phyloP scores from a whole-genome alignment of 1,140 invertebrate genomes.

The Drosophila leontia region DNA sequence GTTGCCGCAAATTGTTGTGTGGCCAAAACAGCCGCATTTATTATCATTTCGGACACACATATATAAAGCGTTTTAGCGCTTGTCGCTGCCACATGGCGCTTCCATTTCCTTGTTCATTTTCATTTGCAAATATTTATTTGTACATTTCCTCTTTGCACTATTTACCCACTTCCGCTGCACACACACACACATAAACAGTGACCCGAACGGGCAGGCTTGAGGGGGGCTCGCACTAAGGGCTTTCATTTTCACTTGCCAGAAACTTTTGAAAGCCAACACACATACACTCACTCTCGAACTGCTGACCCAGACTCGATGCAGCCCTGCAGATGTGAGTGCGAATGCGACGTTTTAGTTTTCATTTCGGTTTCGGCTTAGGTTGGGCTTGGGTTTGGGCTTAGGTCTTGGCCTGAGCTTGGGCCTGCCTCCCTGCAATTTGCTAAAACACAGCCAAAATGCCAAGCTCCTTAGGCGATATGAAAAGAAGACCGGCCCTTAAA shows the following conservation, averaged over 20 bases:
- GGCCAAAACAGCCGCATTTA: constrained; percentile 32
- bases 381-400: not conserved
- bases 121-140: constrained; percentile 82
- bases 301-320: constrained; percentile 62
- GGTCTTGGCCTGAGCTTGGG: constrained; percentile 25
- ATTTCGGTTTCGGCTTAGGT: constrained; percentile 47
- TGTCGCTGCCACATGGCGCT: constrained; percentile 64
- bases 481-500: constrained; percentile 22
- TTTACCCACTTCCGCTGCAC: constrained; percentile 72
- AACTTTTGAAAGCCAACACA: constrained; percentile 37
- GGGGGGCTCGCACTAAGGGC: constrained; percentile 36
- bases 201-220: not conserved
- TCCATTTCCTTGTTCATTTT: constrained; percentile 76
- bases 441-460: constrained; percentile 41
- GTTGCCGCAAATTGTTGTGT: constrained; percentile 42
- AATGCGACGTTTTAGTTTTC: constrained; percentile 68
- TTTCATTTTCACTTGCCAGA: constrained; percentile 73
- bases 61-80: constrained; percentile 64
- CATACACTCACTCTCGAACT: constrained; percentile 31
- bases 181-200: constrained; percentile 31
- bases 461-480: constrained; percentile 25
- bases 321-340: constrained; percentile 54
- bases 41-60: constrained; percentile 44
- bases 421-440: constrained; percentile 67
- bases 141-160: constrained; percentile 68